phyloP scores from a whole-genome alignment of 1,140 invertebrate genomes.

The Drepana arcuata region DNA sequence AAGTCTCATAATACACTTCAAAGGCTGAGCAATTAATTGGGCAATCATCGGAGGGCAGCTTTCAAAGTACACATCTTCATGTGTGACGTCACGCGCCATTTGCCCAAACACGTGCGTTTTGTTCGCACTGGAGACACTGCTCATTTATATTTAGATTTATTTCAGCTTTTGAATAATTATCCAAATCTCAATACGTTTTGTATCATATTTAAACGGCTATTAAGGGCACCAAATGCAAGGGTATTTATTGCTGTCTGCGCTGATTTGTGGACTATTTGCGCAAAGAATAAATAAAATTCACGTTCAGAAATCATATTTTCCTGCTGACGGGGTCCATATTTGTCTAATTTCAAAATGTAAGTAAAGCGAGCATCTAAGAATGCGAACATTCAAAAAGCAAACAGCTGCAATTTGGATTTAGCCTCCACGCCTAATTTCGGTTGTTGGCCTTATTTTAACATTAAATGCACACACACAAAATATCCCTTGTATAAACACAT shows the following conservation, averaged over 20 bases:
- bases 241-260: too few relatives aligned
- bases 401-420: conserved; percentile 69
- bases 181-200: too few relatives aligned
- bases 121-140: too few relatives aligned
- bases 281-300: too few relatives aligned
- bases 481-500: conserved; percentile 66
- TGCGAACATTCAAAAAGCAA: conserved; percentile 35
- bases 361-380: conserved; percentile 9
- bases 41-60: conserved; percentile 24
- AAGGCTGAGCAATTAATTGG: conserved; percentile 41
- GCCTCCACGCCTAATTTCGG: conserved; percentile 64
- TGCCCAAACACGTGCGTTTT: conserved; percentile 29
- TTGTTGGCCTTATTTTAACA: conserved; percentile 68
- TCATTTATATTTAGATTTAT: too few relatives aligned
- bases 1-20: conserved; percentile 34
- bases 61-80: conserved; percentile 23
- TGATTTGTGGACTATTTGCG: too few relatives aligned
- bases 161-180: too few relatives aligned
- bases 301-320: too few relatives aligned
- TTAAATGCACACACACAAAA: conserved; percentile 68
- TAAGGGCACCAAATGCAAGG: too few relatives aligned
- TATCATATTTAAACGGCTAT: too few relatives aligned
- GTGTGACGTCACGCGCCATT: conserved; percentile 35
- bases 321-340: too few relatives aligned
- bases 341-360: neutral